Conservation (phyloP, 2,888 invertebrate species). For the Caenorhabditis sp. region DNA sequence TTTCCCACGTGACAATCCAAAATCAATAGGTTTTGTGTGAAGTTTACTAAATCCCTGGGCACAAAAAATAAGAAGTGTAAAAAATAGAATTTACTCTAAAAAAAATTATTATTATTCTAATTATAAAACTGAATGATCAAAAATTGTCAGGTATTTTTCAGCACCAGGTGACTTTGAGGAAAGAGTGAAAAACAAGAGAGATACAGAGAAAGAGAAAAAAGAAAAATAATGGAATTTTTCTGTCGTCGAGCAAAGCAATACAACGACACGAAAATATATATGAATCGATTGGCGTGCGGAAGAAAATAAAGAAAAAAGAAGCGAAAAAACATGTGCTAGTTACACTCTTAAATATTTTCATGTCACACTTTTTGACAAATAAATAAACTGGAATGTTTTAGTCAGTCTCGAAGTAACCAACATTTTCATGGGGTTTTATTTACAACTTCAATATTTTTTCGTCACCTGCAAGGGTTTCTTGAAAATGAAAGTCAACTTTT, state of each 20-base stretch:
- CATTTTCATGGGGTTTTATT: too few species aligned
- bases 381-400: background rate
- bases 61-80: too few species aligned
- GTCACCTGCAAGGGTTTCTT: too few species aligned
- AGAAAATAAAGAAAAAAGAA: background rate
- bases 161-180: background rate
- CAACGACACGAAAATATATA: background rate
- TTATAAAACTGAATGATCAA: too few species aligned
- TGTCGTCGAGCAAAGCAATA: background rate
- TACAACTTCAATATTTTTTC: too few species aligned
- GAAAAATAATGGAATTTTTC: background rate
- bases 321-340: background rate
- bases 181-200: background rate
- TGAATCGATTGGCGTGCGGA: background rate
- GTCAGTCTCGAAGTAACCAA: too few species aligned
- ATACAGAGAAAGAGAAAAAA: background rate
- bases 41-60: too few species aligned
- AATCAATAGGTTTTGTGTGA: too few species aligned
- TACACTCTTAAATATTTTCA: constrained; percentile 1
- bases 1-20: too few species aligned
- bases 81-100: too few species aligned
- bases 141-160: background rate
- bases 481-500: too few species aligned
- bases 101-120: too few species aligned
- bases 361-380: background rate